Percentiles rank a stretch among this genome's conserved stretches.
Evolutionary conservation across 2,797 vertebrate genomes (phyloP).

Genomic region (Pipistrellus pygmaeus): DNA sequence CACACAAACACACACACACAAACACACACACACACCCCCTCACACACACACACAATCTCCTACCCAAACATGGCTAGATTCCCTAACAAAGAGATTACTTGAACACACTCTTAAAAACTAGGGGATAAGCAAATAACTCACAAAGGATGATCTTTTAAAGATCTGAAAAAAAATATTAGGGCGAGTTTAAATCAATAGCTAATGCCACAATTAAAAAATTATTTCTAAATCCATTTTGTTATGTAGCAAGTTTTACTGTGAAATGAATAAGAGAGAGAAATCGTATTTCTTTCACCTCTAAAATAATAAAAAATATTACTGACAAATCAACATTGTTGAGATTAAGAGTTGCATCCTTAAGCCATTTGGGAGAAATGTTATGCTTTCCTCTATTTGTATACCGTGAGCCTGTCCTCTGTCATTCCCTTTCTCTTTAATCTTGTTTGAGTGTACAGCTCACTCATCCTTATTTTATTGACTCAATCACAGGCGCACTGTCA

Average conservation of each 20-base stretch:
- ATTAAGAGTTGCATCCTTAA: conserved; percentile 87
- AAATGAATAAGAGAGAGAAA: conserved; percentile 69
- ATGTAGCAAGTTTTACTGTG: conserved; percentile 74
- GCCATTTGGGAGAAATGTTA: conserved; percentile 82
- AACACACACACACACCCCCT: too few relatives aligned
- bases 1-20: too few relatives aligned
- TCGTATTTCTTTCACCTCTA: conserved; percentile 72
- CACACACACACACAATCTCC: background rate
- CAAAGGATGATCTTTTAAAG: conserved; percentile 17
- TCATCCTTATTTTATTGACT: conserved; percentile 99
- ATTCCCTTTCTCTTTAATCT: conserved; percentile 95
- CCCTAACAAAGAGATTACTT: conserved; percentile 63
- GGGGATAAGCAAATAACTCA: conserved; percentile 28
- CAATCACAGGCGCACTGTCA: conserved; percentile 93
- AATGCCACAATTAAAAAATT: conserved; percentile 46
- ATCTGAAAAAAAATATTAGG: conserved; percentile 61
- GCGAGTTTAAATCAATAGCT: conserved; percentile 7
- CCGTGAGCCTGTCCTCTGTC: conserved; percentile 89
- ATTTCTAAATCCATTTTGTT: conserved; percentile 59
- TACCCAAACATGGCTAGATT: background rate
- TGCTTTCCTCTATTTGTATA: conserved; percentile 87
- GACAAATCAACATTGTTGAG: conserved; percentile 86
- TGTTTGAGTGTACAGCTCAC: conserved; percentile 97
- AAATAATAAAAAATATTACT: conserved; percentile 84
- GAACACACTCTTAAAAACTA: conserved; percentile 33